Conservation (phyloP, 2,113 vertebrate species). For the Bos indicus region DNA sequence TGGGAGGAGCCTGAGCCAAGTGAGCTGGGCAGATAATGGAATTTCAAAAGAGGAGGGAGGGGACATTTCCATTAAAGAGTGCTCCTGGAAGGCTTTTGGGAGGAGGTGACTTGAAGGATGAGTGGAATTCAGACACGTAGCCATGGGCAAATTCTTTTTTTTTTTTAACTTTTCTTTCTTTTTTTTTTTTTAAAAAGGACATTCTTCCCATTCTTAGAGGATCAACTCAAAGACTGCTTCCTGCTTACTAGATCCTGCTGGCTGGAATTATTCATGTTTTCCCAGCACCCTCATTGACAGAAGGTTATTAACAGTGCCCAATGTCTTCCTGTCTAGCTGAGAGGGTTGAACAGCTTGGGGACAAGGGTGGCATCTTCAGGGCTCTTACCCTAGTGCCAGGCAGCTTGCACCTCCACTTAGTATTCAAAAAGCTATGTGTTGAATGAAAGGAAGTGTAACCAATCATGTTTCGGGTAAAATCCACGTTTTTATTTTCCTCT, state of each 20-base stretch:
- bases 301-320: neutral
- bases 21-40: neutral
- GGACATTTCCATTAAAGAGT: neutral
- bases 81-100: neutral
- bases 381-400: neutral
- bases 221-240: constrained; percentile 33
- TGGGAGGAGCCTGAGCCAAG: neutral
- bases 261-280: neutral
- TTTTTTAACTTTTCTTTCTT: neutral
- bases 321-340: neutral
- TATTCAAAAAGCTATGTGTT: neutral
- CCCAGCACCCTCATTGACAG: neutral
- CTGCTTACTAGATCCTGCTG: neutral
- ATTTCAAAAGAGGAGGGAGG: neutral
- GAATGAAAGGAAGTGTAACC: neutral
- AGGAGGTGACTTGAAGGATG: neutral
- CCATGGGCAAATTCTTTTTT: neutral
- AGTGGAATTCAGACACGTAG: neutral
- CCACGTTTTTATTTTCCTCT: neutral
- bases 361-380: accelerated
- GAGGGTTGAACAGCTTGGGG: neutral
- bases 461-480: neutral
- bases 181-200: neutral
- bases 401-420: neutral
- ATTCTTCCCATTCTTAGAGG: constrained; percentile 59